These are phyloP conservation scores for Porites lobata DNA, from an alignment of 92 coral and sea anemone species.

Conservation along the genomic window DNA sequence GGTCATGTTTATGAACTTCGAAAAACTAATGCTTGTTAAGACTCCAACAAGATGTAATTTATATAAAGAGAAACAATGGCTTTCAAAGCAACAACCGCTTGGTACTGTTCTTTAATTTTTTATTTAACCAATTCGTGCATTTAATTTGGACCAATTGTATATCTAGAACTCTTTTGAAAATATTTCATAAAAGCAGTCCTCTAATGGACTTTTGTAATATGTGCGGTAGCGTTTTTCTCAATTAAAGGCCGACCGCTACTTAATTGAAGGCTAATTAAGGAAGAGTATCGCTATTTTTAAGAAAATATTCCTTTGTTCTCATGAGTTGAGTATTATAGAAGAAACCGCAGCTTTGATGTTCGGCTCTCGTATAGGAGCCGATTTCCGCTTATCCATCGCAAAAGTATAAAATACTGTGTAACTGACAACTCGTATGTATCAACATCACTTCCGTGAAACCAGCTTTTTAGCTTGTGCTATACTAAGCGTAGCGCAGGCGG, in stretches of 20 bases:
- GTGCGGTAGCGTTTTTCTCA: neutral
- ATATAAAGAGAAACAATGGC: neutral
- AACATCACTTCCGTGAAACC: neutral
- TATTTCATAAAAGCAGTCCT: neutral
- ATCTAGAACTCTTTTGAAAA: neutral
- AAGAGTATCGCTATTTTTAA: conserved; percentile 11
- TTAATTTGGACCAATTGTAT: neutral
- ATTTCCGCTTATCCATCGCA: conserved; percentile 8
- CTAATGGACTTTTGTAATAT: neutral
- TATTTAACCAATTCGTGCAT: neutral
- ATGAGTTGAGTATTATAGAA: neutral
- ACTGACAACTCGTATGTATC: neutral
- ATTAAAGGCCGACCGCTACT: conserved; percentile 45
- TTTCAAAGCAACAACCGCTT: neutral
- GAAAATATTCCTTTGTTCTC: conserved; percentile 17
- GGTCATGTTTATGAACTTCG: neutral
- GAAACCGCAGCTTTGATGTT: conserved; percentile 22
- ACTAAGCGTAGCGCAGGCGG: no score
- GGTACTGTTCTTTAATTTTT: no score
- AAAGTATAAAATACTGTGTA: neutral
- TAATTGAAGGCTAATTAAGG: conserved; percentile 17
- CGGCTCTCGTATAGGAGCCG: conserved; percentile 12
- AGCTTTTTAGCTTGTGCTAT: no score
- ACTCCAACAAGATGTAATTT: neutral
- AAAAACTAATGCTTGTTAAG: neutral